Evolutionary conservation across 2,888 invertebrate genomes (phyloP).

Genomic region (Athalia rosae): DNA sequence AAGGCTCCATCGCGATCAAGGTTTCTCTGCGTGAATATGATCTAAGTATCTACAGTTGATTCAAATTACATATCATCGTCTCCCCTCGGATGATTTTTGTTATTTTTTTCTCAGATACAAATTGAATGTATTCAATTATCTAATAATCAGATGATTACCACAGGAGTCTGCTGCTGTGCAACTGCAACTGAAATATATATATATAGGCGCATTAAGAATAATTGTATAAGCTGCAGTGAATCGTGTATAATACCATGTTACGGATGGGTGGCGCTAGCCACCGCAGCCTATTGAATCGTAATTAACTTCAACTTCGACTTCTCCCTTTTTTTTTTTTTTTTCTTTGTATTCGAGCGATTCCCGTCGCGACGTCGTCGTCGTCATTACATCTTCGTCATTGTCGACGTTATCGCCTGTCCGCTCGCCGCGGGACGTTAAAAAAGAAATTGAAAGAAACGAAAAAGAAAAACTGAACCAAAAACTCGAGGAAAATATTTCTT

Average conservation of each 20-base stretch:
- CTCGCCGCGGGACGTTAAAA: not conserved
- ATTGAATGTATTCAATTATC: not conserved
- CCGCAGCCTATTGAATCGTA: conserved; percentile 30
- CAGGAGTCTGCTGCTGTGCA: not conserved
- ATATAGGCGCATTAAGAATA: too few species aligned
- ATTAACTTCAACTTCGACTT: not conserved
- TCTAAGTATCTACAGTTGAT: too few species aligned
- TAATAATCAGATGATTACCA: not conserved
- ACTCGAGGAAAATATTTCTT: too few species aligned
- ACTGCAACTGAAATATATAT: not conserved
- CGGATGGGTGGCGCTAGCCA: conserved; percentile 21
- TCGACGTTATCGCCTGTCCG: not conserved
- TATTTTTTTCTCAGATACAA: not conserved
- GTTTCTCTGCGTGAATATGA: too few species aligned
- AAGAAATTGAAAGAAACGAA: not conserved
- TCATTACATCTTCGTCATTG: not conserved
- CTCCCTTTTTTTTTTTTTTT: too few species aligned
- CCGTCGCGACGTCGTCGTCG: conserved; percentile 12
- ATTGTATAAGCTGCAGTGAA: not conserved
- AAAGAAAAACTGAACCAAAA: too few species aligned
- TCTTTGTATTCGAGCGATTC: not conserved
- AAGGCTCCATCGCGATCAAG: too few species aligned
- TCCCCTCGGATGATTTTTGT: not conserved
- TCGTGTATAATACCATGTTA: conserved; percentile 18
- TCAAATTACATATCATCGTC: not conserved